Evolutionary conservation across 1,140 invertebrate species (phyloP), one percentile per base, ranked within the genome.

Genomic region (Sitodiplosis mosellana): DNA sequence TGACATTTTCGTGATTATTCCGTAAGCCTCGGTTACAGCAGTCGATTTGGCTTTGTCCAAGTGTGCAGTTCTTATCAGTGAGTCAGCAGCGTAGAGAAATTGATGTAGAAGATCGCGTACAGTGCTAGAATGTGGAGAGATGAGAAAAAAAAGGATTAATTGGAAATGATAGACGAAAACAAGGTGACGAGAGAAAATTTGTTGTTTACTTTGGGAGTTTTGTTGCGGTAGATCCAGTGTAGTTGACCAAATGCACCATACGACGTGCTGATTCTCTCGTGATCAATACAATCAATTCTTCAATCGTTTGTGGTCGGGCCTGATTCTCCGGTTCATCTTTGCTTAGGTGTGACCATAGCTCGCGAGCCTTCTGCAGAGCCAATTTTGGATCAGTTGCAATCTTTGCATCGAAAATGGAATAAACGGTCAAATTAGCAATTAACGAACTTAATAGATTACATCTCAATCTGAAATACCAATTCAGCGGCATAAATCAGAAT

Each of bases 241-340:
- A 82, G 59, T 86, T 85, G 40, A 81, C 69, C 15, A 84, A 66
- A 60, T 87, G 83, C 1, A 87, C 83, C 6, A 84, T 60, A 48
- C 78, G 69, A 21, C 83, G 69, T 1, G 81, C 80, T 0, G 78
- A 75, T 64, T 87, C 83, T 6, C 83, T 65, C 0, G 78, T 75
- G 20, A 86, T 56, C 36, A 87, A 60, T 8, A 83, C 79, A 34
- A 85, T 65, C 33, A 86, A 60, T 57, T 86, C 77, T 56, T 87
- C 83, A 7, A 86, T 56, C 1, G 78, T 84, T 43, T 72, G 68
- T 0, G 83, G 83, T 43, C 81, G 71, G 1, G 80, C 77, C 63
- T 87, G 83, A 64, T 87, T 87, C 61, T 84, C 83, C 0, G 83
- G 83, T 55, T 87, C 83, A 17, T 82, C 75, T 49, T 76, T 63